These are phyloP conservation scores for Empidonax traillii DNA, from an alignment of 2,113 vertebrate genomes.

Conservation along the genomic window DNA sequence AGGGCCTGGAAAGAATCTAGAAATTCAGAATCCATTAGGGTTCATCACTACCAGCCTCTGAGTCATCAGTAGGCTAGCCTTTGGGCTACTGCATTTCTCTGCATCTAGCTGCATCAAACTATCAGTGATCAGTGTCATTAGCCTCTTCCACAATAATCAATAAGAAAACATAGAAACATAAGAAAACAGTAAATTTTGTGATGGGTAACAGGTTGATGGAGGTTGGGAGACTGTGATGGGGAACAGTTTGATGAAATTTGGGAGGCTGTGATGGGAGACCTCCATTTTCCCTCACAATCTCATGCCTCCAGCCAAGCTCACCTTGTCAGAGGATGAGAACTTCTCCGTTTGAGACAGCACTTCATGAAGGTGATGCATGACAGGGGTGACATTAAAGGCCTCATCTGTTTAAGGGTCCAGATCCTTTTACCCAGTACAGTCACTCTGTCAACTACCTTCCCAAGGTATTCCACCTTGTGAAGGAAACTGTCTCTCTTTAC, in stretches of 20 bases:
- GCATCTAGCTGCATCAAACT: not conserved
- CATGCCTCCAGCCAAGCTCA: not conserved
- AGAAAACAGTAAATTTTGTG: not conserved
- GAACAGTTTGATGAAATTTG: not conserved
- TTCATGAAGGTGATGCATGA: not conserved
- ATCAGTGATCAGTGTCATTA: not conserved
- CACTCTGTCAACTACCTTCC: not conserved
- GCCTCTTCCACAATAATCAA: not conserved
- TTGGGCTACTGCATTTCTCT: not conserved
- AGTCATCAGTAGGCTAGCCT: not conserved
- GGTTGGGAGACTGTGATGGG: not conserved
- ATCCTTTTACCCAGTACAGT: not conserved
- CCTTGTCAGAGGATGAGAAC: not conserved
- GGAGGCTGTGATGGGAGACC: not conserved
- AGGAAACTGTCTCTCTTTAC: not conserved
- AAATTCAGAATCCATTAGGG: not conserved
- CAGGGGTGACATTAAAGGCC: not conserved
- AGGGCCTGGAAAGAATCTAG: not conserved
- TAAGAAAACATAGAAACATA: not conserved
- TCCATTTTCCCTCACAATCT: not conserved
- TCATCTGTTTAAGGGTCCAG: not conserved
- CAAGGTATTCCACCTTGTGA: not conserved
- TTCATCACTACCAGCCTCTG: not conserved
- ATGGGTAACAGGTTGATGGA: not conserved
- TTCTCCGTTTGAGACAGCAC: not conserved